Conservation (phyloP, 2,113 vertebrate genomes). For the Engraulis encrasicolus region DNA sequence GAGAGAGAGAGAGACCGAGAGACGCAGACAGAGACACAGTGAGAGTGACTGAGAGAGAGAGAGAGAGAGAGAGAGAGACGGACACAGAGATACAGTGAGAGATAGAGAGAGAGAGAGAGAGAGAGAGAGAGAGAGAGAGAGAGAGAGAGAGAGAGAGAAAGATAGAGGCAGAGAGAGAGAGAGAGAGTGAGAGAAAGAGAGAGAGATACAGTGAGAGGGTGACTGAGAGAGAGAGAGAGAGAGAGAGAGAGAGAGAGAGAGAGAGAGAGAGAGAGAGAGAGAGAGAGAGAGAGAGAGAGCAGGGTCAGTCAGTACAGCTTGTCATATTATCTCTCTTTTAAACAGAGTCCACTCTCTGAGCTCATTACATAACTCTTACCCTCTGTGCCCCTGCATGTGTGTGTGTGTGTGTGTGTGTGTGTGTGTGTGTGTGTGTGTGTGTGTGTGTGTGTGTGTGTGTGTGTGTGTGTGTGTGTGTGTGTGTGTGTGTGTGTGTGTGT, state of each 20-base stretch:
- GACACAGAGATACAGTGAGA: no score
- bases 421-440: neutral
- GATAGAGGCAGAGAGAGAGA: no score
- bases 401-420: conserved; percentile 1
- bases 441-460: neutral
- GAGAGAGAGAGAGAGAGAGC: neutral
- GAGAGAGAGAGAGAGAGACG: no score
- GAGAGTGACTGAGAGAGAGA: no score
- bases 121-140: no score
- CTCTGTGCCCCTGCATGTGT: conserved; percentile 6
- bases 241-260: neutral
- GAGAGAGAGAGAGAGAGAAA: no score
- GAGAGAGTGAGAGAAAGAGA: no score
- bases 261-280: neutral
- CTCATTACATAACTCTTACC: neutral
- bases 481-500: neutral
- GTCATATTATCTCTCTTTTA: neutral
- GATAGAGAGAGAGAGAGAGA: no score
- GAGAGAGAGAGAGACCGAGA: no score
- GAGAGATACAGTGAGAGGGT: no score
- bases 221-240: neutral
- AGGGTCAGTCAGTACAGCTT: neutral
- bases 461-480: conserved; percentile 3
- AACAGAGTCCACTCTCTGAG: neutral
- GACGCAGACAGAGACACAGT: no score